A percentile compares a stretch with the other conserved stretches of the same genome.
Evolutionary conservation across 2,888 invertebrate genomes (phyloP).

Genomic region (Pterostichus niger): DNA sequence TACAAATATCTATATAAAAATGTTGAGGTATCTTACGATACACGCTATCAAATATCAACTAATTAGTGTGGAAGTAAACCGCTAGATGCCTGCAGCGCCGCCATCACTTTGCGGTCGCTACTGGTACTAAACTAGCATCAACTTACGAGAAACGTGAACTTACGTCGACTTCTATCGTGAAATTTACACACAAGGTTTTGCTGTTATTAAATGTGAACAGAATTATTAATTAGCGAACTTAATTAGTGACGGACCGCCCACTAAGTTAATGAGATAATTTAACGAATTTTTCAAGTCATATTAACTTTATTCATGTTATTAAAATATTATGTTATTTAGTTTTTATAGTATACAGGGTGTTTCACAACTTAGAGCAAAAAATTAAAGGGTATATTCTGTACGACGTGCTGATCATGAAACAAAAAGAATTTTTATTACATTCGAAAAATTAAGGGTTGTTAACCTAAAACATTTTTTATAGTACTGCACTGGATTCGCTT

Average conservation of each 20-base stretch:
- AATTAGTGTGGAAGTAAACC: constrained; percentile 22
- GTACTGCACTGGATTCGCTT: too few relatives aligned
- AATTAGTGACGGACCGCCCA: constrained; percentile 31
- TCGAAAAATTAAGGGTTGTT: too few relatives aligned
- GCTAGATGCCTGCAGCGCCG: constrained; percentile 16
- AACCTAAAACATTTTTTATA: too few relatives aligned
- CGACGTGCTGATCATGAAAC: too few relatives aligned
- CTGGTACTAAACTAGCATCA: constrained; percentile 23
- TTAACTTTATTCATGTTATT: background rate
- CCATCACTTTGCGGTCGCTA: constrained; percentile 22
- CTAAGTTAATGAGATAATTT: background rate
- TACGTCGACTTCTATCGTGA: background rate
- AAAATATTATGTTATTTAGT: too few relatives aligned
- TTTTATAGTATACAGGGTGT: too few relatives aligned
- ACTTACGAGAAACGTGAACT: constrained; percentile 38
- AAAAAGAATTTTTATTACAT: too few relatives aligned
- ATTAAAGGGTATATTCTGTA: too few relatives aligned
- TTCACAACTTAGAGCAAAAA: too few relatives aligned
- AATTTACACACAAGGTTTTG: background rate
- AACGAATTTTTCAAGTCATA: background rate
- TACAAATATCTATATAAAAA: too few relatives aligned
- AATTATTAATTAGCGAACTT: constrained; percentile 24
- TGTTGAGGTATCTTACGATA: background rate
- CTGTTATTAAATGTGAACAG: constrained; percentile 41
- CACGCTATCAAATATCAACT: constrained; percentile 30